These are phyloP conservation scores for Vicugna pacos DNA, from an alignment of 2,113 vertebrate species.

Conservation along the genomic window DNA sequence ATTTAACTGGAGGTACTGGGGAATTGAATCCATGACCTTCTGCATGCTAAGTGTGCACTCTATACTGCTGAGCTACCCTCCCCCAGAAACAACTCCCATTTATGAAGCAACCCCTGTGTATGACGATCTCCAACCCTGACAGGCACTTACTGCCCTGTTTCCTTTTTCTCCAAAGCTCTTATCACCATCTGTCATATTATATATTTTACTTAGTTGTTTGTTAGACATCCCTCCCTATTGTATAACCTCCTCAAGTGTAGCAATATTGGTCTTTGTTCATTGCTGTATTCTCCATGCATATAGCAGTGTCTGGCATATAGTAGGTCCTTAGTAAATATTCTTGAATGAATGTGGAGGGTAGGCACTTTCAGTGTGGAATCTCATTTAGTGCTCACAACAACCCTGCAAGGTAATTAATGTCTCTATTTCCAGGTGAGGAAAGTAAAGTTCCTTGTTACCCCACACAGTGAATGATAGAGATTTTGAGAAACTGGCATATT, in stretches of 20 bases:
- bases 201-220: background rate
- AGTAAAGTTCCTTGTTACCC: background rate
- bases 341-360: background rate
- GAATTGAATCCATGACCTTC: too few relatives aligned
- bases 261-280: background rate
- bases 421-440: background rate
- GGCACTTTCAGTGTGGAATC: background rate
- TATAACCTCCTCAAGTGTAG: background rate
- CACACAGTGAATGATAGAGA: constrained; percentile 5
- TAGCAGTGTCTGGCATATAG: background rate
- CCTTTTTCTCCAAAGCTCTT: background rate
- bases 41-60: too few relatives aligned
- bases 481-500: constrained; percentile 3
- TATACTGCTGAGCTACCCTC: too few relatives aligned
- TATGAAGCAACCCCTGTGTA: background rate
- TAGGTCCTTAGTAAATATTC: constrained; percentile 16
- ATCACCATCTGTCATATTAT: background rate
- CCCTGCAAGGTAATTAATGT: background rate
- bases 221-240: background rate
- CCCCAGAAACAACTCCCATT: background rate
- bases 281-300: background rate
- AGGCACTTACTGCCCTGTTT: background rate
- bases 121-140: background rate
- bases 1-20: too few relatives aligned
- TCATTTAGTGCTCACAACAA: constrained; percentile 7